Evolutionary conservation across 2,888 invertebrate species (phyloP).

Genomic region (Callinectes sapidus): DNA sequence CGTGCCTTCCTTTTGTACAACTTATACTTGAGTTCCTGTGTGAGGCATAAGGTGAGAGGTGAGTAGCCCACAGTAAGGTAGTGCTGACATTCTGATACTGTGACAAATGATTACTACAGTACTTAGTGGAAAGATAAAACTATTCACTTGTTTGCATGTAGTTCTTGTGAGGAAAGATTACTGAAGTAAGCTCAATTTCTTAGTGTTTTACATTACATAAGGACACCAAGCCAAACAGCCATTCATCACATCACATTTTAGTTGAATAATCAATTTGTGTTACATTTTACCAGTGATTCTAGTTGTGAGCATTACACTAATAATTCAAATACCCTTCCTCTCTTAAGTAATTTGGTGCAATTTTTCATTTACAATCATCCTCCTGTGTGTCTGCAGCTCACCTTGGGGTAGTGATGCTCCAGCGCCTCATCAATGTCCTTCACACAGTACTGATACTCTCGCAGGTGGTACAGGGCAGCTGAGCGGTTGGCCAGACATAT

Average conservation of each 20-base stretch:
- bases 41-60: background rate
- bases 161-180: background rate
- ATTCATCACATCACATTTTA: too few relatives aligned
- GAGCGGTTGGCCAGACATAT: conserved; percentile 72
- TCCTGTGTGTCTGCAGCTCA: background rate
- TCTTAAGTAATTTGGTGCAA: background rate
- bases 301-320: too few relatives aligned
- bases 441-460: conserved; percentile 70
- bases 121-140: background rate
- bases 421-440: conserved; percentile 72
- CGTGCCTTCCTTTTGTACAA: conserved; percentile 71
- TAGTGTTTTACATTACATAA: too few relatives aligned
- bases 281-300: too few relatives aligned
- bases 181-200: too few relatives aligned
- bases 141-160: background rate
- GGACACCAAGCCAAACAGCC: too few relatives aligned
- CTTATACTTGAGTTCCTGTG: conserved; percentile 72
- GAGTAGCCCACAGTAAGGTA: background rate
- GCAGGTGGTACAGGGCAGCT: conserved; percentile 70
- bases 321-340: background rate
- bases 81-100: background rate
- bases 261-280: too few relatives aligned
- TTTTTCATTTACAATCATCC: background rate
- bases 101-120: background rate
- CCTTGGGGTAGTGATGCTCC: conserved; percentile 72